Evolutionary conservation across 30 jellyfish, hydroid and myxozoan genomes (phyloP).

Genomic region (Aurelia aurita complex sp. Pacific): DNA sequence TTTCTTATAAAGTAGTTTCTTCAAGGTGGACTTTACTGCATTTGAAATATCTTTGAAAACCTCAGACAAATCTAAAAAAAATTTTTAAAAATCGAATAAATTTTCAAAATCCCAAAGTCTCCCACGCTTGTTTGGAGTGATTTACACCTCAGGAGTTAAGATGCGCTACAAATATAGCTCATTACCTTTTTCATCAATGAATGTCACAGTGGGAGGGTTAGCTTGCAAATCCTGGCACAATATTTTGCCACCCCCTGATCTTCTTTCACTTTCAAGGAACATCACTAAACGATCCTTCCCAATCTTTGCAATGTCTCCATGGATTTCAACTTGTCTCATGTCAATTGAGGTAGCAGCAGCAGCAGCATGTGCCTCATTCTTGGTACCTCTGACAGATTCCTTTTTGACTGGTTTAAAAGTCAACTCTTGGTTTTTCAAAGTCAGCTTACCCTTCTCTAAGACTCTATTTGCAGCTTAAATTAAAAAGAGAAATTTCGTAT

Average conservation of each 20-base stretch:
- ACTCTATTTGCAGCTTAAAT: slow-evolving; percentile 7
- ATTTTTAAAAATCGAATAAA: too few species aligned
- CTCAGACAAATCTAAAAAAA: too few species aligned
- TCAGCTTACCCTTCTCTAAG: background rate
- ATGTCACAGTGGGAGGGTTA: slow-evolving; percentile 16
- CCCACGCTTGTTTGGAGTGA: too few species aligned
- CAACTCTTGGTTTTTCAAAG: background rate
- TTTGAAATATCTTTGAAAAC: too few species aligned
- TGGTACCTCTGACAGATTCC: too few species aligned
- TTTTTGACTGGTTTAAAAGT: background rate
- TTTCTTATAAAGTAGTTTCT: too few species aligned
- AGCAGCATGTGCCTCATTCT: background rate
- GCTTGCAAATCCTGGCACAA: slow-evolving; percentile 4
- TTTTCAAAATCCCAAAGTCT: too few species aligned
- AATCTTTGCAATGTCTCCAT: slow-evolving; percentile 12
- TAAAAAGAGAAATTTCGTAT: background rate
- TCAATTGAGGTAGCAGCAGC: background rate
- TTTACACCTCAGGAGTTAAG: too few species aligned
- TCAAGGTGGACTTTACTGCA: too few species aligned
- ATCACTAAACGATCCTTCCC: background rate
- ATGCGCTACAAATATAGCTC: too few species aligned
- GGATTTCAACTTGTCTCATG: slow-evolving; percentile 12
- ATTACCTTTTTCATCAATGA: slow-evolving; percentile 21
- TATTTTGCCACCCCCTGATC: slow-evolving; percentile 39
- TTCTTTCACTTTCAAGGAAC: slow-evolving; percentile 10